Percentiles rank a stretch among this genome's conserved stretches.
phyloP scores from a whole-genome alignment of 1,140 invertebrate species.

The Dinoponera quadriceps region DNA sequence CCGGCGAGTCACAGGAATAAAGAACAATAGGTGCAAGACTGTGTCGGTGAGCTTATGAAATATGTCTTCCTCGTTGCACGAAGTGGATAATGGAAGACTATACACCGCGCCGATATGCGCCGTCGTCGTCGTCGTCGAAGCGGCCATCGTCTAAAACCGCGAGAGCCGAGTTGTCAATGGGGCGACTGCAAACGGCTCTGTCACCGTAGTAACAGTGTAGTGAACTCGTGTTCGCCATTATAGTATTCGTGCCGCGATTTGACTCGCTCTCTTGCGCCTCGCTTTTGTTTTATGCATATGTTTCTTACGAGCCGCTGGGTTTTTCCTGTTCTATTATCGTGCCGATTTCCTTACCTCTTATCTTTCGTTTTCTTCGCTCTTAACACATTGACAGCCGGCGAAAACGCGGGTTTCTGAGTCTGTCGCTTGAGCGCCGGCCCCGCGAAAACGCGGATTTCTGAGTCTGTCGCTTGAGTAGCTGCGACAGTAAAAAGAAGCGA shows the following conservation, averaged over 20 bases:
- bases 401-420: too few species aligned
- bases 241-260: conserved; percentile 27
- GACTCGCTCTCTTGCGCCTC: background rate
- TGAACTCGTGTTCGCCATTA: background rate
- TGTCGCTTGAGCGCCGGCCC: too few species aligned
- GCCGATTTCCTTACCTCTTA: background rate
- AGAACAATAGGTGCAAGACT: conserved; percentile 54
- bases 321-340: conserved; percentile 18
- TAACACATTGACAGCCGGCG: too few species aligned
- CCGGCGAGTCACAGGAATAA: conserved; percentile 40
- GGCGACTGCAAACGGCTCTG: background rate
- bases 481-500: too few species aligned
- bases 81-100: conserved; percentile 56
- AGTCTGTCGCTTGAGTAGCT: too few species aligned
- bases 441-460: too few species aligned
- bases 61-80: conserved; percentile 58
- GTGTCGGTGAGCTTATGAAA: conserved; percentile 53
- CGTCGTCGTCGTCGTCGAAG: conserved; percentile 21
- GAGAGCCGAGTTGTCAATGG: conserved; percentile 45
- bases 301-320: conserved; percentile 19
- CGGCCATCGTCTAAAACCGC: conserved; percentile 26
- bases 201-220: background rate
- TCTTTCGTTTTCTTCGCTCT: too few species aligned
- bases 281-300: background rate
- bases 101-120: conserved; percentile 28